phyloP scores from a whole-genome alignment of 2,113 vertebrate genomes.

The Calonectris borealis region DNA sequence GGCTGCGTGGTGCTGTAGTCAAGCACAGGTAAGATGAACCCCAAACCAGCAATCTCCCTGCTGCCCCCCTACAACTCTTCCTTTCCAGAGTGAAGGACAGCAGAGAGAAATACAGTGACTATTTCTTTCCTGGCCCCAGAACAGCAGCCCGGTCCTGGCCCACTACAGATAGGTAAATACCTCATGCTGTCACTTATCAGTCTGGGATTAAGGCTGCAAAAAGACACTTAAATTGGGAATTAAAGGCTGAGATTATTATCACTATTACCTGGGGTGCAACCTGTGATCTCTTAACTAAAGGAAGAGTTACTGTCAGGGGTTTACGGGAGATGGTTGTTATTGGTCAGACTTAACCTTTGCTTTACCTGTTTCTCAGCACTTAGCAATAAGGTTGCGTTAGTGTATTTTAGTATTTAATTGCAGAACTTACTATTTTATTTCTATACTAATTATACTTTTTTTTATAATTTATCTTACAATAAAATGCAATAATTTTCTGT shows the following conservation, averaged over 20 bases:
- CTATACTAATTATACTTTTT: background rate
- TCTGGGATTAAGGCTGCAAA: background rate
- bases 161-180: background rate
- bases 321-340: background rate
- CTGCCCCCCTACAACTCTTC: background rate
- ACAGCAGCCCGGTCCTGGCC: background rate
- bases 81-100: background rate
- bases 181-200: background rate
- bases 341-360: background rate
- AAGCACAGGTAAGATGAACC: background rate
- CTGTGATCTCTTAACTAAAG: background rate
- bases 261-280: background rate
- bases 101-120: background rate
- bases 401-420: background rate
- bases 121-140: background rate
- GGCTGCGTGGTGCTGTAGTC: background rate
- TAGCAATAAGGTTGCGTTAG: background rate
- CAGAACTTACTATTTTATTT: background rate
- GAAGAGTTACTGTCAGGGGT: background rate
- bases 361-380: background rate
- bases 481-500: background rate
- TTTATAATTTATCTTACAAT: background rate
- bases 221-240: background rate
- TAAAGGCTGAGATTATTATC: background rate
- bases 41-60: background rate